Conservation (phyloP, 2,888 invertebrate genomes). For the Hemistola chrysoprasaria region DNA sequence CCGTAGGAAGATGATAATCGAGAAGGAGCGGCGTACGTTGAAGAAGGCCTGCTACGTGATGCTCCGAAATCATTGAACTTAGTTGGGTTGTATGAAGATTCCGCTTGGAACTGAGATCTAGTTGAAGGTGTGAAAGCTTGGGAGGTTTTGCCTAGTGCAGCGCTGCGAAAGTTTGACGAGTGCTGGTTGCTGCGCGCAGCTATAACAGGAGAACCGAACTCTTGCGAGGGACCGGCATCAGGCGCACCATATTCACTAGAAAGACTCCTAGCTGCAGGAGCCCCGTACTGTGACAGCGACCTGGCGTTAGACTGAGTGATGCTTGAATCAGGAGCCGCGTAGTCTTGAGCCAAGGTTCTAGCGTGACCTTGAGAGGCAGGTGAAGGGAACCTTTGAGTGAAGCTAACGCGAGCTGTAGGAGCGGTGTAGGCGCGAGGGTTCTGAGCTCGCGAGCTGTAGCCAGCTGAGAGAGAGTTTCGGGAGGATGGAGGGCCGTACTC, state of each 20-base stretch:
- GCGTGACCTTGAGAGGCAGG: too few species aligned
- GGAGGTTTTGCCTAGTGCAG: too few species aligned
- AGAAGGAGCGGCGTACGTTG: conserved; percentile 8
- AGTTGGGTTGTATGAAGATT: too few species aligned
- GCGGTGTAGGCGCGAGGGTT: conserved; percentile 9
- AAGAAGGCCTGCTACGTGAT: conserved; percentile 9
- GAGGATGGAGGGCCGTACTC: conserved; percentile 16
- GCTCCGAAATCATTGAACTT: too few species aligned
- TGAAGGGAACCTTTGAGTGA: conserved; percentile 13
- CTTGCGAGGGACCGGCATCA: conserved; percentile 37
- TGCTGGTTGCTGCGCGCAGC: conserved; percentile 14
- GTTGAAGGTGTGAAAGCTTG: conserved; percentile 5
- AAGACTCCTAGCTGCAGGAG: conserved; percentile 21
- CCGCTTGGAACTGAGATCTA: too few species aligned
- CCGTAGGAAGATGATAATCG: conserved; percentile 10
- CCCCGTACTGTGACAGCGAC: conserved; percentile 24
- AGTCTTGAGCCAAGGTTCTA: too few species aligned
- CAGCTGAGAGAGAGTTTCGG: conserved; percentile 4
- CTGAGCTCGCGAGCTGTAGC: conserved; percentile 5
- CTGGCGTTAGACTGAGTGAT: too few species aligned
- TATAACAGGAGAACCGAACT: conserved; percentile 48
- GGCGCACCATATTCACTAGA: conserved; percentile 27
- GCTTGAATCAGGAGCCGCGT: too few species aligned
- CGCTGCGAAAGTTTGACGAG: conserved; percentile 12
- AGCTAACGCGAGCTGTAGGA: conserved; percentile 13